Evolutionary conservation across 1,140 invertebrate genomes (phyloP).

Genomic region (Euura lappo): DNA sequence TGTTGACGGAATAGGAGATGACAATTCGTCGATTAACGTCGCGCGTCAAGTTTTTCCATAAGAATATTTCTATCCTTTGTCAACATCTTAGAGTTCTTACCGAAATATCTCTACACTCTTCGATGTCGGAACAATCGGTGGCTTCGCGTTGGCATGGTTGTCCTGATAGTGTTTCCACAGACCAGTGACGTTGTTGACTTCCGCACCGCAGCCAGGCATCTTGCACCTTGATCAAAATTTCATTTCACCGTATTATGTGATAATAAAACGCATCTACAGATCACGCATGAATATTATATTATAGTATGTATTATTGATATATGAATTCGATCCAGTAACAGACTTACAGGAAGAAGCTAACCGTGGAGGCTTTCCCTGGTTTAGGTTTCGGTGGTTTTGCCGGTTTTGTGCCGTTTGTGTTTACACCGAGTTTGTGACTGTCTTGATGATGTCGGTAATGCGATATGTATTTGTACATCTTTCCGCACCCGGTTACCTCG

Average conservation of each 20-base stretch:
- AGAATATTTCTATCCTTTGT: too few species aligned
- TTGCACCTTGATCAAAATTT: conserved; percentile 44
- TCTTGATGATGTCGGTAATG: conserved; percentile 59
- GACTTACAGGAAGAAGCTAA: conserved; percentile 58
- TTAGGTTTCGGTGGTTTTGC: conserved; percentile 40
- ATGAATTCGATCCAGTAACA: neutral
- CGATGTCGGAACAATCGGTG: conserved; percentile 37
- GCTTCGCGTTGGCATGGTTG: conserved; percentile 55
- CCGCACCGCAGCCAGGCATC: conserved; percentile 54
- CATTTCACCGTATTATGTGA: neutral
- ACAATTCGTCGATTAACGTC: neutral
- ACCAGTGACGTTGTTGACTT: conserved; percentile 51
- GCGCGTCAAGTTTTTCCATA: neutral
- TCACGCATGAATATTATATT: too few species aligned
- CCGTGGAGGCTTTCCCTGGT: conserved; percentile 50
- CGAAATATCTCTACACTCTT: conserved; percentile 52
- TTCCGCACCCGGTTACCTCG: conserved; percentile 52
- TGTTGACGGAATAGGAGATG: conserved; percentile 26
- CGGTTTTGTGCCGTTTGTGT: conserved; percentile 39
- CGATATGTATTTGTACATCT: conserved; percentile 59
- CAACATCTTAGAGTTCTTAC: conserved; percentile 29
- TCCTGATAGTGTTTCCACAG: conserved; percentile 59
- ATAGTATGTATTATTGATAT: too few species aligned
- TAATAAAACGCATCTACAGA: neutral
- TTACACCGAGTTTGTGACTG: conserved; percentile 50